Conservation (phyloP, 2,888 invertebrate genomes). For the Drosophila kuntzei region DNA sequence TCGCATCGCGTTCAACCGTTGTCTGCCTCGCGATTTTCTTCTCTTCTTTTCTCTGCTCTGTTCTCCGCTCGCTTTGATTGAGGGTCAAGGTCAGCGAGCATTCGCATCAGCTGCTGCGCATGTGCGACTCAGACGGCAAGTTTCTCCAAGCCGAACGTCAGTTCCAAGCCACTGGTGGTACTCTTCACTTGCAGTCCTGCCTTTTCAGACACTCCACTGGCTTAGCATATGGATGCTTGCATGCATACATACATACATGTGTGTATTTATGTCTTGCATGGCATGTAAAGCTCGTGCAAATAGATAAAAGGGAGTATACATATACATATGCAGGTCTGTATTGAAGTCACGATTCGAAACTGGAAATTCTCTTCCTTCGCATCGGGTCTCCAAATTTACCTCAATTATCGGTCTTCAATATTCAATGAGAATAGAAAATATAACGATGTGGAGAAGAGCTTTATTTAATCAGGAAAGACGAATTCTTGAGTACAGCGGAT, state of each 20-base stretch:
- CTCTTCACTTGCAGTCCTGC: slow-evolving; percentile 18
- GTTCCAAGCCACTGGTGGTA: slow-evolving; percentile 15
- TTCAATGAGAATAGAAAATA: background rate
- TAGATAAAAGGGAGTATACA: background rate
- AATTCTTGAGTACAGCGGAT: too few species aligned
- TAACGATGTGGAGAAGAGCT: too few species aligned
- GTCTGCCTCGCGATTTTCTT: slow-evolving; percentile 18
- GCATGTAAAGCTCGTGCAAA: background rate
- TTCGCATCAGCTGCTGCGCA: slow-evolving; percentile 77
- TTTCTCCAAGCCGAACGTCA: slow-evolving; percentile 21
- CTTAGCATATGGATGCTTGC: background rate
- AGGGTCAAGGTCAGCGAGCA: slow-evolving; percentile 77
- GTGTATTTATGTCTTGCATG: slow-evolving; percentile 1
- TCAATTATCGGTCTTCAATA: background rate
- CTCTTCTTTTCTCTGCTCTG: slow-evolving; percentile 21
- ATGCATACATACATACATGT: too few species aligned
- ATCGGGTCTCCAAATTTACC: background rate
- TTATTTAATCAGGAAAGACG: too few species aligned
- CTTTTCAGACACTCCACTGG: slow-evolving; percentile 22
- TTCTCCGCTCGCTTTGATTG: slow-evolving; percentile 58
- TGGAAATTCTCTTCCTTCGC: slow-evolving; percentile 24
- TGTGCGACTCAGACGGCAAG: slow-evolving; percentile 56
- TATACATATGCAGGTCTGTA: background rate
- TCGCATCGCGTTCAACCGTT: slow-evolving; percentile 39
- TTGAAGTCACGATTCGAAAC: slow-evolving; percentile 37